A percentile compares a stretch with the other conserved stretches of the same genome.
phyloP scores from a whole-genome alignment of 2,797 vertebrate species.

The Siniperca undulata region DNA sequence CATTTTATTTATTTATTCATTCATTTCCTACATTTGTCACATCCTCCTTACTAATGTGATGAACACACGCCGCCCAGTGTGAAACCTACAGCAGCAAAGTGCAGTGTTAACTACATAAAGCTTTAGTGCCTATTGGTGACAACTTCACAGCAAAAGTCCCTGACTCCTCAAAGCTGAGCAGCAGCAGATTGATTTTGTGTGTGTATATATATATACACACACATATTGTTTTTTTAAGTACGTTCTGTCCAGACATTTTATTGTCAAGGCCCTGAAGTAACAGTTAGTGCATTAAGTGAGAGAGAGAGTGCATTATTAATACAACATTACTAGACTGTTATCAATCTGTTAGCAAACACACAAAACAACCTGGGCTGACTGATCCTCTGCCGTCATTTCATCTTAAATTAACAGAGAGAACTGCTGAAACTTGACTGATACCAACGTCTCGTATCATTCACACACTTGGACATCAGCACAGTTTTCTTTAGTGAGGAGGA shows the following conservation, averaged over 20 bases:
- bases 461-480: neutral
- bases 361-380: constrained; percentile 20
- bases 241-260: constrained; percentile 18
- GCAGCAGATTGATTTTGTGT: neutral
- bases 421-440: neutral
- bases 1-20: constrained; percentile 8
- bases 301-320: constrained; percentile 11
- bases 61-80: neutral
- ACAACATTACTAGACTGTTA: constrained; percentile 19
- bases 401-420: neutral
- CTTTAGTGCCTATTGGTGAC: constrained; percentile 1
- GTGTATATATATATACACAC: neutral
- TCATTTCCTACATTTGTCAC: neutral
- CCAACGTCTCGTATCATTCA: neutral
- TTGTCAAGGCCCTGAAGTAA: constrained; percentile 18
- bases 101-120: neutral
- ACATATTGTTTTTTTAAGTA: constrained; percentile 7
- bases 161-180: neutral
- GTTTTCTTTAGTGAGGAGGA: neutral
- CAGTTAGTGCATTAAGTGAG: constrained; percentile 33
- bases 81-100: neutral
- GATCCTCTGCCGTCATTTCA: neutral
- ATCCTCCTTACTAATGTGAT: neutral
- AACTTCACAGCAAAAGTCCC: constrained; percentile 18
- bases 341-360: constrained; percentile 4